Evolutionary conservation across 2,888 invertebrate species (phyloP), one percentile per base, ranked within the genome.

Genomic region (Amblyjoppa proteus): DNA sequence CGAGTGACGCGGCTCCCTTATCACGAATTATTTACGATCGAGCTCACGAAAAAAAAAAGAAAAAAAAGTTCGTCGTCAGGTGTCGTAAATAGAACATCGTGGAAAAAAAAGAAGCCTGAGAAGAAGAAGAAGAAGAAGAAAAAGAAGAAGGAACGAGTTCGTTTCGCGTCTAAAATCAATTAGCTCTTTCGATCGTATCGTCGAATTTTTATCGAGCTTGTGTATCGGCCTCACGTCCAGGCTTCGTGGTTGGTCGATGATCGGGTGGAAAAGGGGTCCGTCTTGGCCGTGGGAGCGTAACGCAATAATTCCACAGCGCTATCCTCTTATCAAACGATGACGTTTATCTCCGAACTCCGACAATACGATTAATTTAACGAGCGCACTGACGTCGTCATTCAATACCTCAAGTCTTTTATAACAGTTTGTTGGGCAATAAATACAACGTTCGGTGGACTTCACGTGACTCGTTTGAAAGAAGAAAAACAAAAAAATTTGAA

Each of bases 21-120:
- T 82, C 82, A 53, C 9, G 31, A 16, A 70, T 69, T 78, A 75
- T 75, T 84, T 66, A 71, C 70, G 56, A 71, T 41, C 34, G n/a
- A 70, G 68, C 58, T 64, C 64, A 41, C 41, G 51, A 64, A 25
- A 20, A 41, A 51, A 34, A 51, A 41, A 11, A 3, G 0, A 41
- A 51, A 20, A 53, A n/a, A 64, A 64, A 31, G 31, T 68, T 41
- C 41, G 20, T 28, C 49, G 41, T 38, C 53, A 71, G 64, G 64
- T 64, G 25, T 58, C 74, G 45, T 61, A 74, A 61, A 74, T 74
- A 74, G 74, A 45, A 38, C 28, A 25, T 25, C 61, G 13, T 34
- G 16, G 11, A 41, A 31, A 74, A 74, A 58, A 41, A 28, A 45
- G 5, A 45, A 74, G 38, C 45, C 51, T 2, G 41, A 76, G 75